phyloP scores from a whole-genome alignment of 2,797 vertebrate species.

The Phylloscopus collybita region DNA sequence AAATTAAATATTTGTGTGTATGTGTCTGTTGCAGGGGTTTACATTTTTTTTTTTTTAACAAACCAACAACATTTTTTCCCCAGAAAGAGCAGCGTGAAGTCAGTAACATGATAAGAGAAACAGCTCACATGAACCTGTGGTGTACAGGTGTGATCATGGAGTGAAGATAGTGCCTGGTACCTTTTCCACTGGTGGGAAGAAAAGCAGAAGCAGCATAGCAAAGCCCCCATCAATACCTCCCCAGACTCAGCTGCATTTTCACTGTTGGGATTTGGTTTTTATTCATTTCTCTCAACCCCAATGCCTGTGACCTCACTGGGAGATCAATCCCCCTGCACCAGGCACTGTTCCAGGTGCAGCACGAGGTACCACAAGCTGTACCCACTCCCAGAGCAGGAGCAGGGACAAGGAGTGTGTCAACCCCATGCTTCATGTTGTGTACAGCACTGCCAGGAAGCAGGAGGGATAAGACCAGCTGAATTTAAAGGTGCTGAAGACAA shows the following conservation, averaged over 20 bases:
- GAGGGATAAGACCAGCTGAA: neutral
- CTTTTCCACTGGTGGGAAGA: neutral
- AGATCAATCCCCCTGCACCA: neutral
- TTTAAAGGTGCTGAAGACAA: neutral
- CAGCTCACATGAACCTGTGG: neutral
- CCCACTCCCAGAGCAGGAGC: neutral
- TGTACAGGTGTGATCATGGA: neutral
- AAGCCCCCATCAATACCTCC: neutral
- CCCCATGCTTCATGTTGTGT: accelerated
- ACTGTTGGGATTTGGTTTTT: neutral
- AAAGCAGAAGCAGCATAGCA: neutral
- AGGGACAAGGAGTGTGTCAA: neutral
- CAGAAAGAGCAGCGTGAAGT: neutral
- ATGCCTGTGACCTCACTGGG: neutral
- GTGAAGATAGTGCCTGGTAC: neutral
- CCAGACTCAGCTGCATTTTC: neutral
- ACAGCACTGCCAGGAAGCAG: neutral
- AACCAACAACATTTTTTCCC: neutral
- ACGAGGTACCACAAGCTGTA: neutral
- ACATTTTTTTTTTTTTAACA: neutral
- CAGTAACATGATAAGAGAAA: neutral
- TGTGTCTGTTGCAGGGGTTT: neutral
- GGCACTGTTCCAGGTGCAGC: accelerated
- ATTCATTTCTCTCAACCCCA: neutral
- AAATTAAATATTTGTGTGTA: neutral